These are phyloP conservation scores for Centropus bengalensis DNA, from an alignment of 2,113 vertebrate species.

Conservation along the genomic window DNA sequence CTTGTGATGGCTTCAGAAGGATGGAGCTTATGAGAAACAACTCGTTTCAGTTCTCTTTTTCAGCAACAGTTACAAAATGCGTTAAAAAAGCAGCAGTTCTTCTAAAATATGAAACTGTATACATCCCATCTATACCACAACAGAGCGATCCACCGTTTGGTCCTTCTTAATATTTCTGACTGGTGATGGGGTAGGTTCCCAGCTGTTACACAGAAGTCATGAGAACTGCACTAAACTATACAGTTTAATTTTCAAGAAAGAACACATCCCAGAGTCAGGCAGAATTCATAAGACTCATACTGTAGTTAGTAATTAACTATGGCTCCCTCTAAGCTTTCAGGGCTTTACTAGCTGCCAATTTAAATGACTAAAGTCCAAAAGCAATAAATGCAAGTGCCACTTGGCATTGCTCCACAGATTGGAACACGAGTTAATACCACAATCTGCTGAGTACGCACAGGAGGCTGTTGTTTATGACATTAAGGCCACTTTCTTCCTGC, in stretches of 20 bases:
- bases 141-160: not conserved
- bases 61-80: not conserved
- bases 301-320: not conserved
- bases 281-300: not conserved
- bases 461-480: not conserved
- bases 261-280: not conserved
- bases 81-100: not conserved
- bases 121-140: not conserved
- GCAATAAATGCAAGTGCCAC: not conserved
- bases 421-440: not conserved
- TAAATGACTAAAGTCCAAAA: not conserved
- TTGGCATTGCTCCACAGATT: not conserved
- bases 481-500: not conserved
- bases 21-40: not conserved
- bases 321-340: not conserved
- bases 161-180: not conserved
- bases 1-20: not conserved
- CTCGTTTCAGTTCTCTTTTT: slow-evolving; percentile 59
- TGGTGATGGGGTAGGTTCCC: not conserved
- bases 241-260: not conserved
- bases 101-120: not conserved
- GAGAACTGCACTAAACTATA: not conserved
- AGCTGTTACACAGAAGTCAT: not conserved
- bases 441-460: not conserved
- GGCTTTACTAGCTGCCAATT: not conserved